phyloP scores from a whole-genome alignment of 2,113 vertebrate genomes.

The Lampris megalopsis region DNA sequence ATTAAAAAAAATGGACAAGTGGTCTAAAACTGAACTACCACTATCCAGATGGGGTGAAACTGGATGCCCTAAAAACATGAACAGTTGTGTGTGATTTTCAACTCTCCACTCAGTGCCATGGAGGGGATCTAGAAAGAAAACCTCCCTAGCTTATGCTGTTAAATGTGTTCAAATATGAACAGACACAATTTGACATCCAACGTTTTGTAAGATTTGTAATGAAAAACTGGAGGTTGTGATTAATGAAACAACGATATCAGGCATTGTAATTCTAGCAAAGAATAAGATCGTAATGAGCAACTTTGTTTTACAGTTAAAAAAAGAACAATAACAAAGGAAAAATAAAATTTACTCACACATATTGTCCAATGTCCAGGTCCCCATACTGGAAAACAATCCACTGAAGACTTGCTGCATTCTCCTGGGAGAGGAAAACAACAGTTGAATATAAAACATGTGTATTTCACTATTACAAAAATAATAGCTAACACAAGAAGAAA shows the following conservation, averaged over 20 bases:
- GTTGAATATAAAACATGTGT: too few species aligned
- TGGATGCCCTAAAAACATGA: neutral
- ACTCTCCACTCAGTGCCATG: neutral
- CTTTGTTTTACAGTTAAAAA: neutral
- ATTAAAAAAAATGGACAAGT: neutral
- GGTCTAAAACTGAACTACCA: constrained; percentile 1
- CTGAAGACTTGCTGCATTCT: too few species aligned
- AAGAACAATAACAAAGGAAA: neutral
- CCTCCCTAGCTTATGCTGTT: constrained; percentile 4
- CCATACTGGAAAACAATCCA: too few species aligned
- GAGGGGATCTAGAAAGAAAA: constrained; percentile 1
- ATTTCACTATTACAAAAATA: too few species aligned
- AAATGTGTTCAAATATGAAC: constrained; percentile 1
- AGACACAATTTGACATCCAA: neutral
- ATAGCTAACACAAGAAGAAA: too few species aligned
- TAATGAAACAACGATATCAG: neutral
- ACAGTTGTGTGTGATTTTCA: neutral
- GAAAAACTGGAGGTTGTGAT: neutral
- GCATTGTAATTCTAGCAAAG: neutral
- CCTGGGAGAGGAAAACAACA: too few species aligned
- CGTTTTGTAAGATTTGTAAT: neutral
- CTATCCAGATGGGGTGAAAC: neutral
- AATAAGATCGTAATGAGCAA: neutral
- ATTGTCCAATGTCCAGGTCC: neutral
- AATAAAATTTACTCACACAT: neutral